Percentiles rank a stretch among this genome's conserved stretches.
phyloP scores from a whole-genome alignment of 2,888 invertebrate species.

The Campopleginae sp. region DNA sequence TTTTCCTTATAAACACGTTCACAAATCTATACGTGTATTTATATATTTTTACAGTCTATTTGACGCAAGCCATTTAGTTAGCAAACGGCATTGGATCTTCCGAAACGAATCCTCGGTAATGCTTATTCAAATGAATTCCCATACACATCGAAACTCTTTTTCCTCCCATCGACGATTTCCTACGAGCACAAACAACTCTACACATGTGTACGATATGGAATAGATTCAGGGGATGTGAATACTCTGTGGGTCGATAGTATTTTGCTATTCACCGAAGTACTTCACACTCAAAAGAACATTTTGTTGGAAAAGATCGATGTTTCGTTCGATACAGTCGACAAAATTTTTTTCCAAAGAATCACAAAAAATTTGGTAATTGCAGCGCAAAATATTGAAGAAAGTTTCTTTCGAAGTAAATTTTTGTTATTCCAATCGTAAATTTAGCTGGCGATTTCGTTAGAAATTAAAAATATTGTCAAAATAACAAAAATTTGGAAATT shows the following conservation, averaged over 20 bases:
- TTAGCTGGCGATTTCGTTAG: too few relatives aligned
- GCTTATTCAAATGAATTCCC: constrained; percentile 67
- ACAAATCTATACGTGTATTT: constrained; percentile 23
- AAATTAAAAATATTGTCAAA: too few relatives aligned
- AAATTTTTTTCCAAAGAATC: too few relatives aligned
- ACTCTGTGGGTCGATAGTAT: neutral
- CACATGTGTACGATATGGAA: neutral
- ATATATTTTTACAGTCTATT: constrained; percentile 53
- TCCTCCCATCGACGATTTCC: constrained; percentile 4
- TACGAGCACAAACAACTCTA: constrained; percentile 8
- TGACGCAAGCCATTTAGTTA: constrained; percentile 70
- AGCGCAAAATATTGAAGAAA: too few relatives aligned
- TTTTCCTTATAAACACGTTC: constrained; percentile 27
- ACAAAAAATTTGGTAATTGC: too few relatives aligned
- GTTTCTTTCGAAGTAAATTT: too few relatives aligned
- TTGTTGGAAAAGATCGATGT: too few relatives aligned
- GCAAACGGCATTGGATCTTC: constrained; percentile 63
- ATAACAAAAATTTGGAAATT: too few relatives aligned
- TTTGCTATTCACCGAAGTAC: neutral
- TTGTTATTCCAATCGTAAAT: too few relatives aligned
- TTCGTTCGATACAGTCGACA: too few relatives aligned
- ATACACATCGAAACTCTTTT: constrained; percentile 12
- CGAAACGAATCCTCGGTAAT: constrained; percentile 37
- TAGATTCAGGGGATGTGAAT: neutral
- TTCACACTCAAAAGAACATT: too few relatives aligned